Conservation (phyloP, 1,140 invertebrate genomes). For the Monochamus saltuarius region DNA sequence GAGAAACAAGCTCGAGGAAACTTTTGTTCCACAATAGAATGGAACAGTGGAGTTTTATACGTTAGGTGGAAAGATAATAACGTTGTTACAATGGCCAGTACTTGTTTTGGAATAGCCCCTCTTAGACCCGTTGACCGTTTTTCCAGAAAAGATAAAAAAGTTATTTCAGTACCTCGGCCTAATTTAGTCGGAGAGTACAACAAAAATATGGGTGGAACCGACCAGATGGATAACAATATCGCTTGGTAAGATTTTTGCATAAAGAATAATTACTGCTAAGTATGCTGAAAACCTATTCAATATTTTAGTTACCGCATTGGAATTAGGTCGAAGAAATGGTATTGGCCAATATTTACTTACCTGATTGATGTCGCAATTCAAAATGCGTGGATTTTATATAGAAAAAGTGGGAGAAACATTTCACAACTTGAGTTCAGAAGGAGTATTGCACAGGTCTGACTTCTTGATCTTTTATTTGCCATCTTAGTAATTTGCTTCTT, state of each 20-base stretch:
- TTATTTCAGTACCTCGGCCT: constrained; percentile 14
- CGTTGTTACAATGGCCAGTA: constrained; percentile 34
- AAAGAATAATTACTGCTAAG: not conserved
- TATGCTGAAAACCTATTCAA: not conserved
- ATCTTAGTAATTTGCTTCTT: not conserved
- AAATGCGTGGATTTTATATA: constrained; percentile 8
- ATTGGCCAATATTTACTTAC: constrained; percentile 13
- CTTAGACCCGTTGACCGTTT: constrained; percentile 31
- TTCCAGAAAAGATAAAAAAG: constrained; percentile 22
- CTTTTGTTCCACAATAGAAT: constrained; percentile 10
- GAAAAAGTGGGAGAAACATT: constrained; percentile 4
- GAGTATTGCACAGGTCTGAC: not conserved
- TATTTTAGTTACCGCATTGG: constrained; percentile 19
- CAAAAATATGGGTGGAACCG: constrained; percentile 18
- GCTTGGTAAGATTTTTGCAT: not conserved
- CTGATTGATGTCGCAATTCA: constrained; percentile 6
- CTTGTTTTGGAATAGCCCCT: constrained; percentile 27
- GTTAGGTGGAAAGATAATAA: constrained; percentile 27
- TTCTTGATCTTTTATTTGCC: too few species aligned
- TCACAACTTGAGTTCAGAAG: constrained; percentile 1
- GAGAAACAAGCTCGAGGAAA: constrained; percentile 21
- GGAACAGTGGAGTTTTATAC: constrained; percentile 11
- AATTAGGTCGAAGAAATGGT: constrained; percentile 12
- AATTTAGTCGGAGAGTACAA: constrained; percentile 12
- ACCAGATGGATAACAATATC: constrained; percentile 18